These are phyloP conservation scores for Neoniphon sammara DNA, from an alignment of 2,797 vertebrate genomes.

Conservation along the genomic window DNA sequence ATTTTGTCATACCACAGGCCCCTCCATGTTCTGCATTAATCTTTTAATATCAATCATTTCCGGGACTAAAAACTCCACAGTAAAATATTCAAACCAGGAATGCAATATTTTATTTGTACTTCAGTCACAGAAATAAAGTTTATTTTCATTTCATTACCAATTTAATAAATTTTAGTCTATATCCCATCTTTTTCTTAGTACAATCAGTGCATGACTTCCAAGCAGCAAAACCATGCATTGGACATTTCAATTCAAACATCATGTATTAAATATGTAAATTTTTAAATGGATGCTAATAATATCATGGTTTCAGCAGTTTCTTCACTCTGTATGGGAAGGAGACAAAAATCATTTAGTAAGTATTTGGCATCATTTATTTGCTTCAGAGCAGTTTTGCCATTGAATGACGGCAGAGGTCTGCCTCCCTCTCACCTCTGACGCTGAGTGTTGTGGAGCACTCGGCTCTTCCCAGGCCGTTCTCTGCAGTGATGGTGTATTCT, in stretches of 20 bases:
- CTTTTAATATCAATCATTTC: conserved; percentile 2
- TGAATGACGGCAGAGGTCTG: neutral
- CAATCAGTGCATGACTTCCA: conserved; percentile 13
- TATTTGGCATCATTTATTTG: neutral
- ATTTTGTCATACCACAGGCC: neutral
- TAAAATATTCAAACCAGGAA: neutral
- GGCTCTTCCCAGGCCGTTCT: conserved; percentile 82
- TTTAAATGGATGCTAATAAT: neutral
- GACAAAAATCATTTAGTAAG: neutral
- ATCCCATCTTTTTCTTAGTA: neutral
- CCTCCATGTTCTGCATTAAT: neutral
- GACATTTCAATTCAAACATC: conserved; percentile 9
- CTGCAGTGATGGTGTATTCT: conserved; percentile 83
- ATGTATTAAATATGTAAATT: neutral
- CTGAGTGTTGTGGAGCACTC: conserved; percentile 84
- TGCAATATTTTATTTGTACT: conserved; percentile 12
- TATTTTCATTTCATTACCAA: conserved; percentile 10
- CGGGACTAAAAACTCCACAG: neutral
- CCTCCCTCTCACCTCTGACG: conserved; percentile 82
- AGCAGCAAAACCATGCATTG: conserved; percentile 16
- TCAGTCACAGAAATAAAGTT: neutral
- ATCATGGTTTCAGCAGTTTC: conserved; percentile 12
- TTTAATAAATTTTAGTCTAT: neutral
- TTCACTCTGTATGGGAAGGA: conserved; percentile 66
- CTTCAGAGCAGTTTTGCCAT: neutral